phyloP scores from a whole-genome alignment of 2,113 vertebrate species.

The Callopanchax toddi region DNA sequence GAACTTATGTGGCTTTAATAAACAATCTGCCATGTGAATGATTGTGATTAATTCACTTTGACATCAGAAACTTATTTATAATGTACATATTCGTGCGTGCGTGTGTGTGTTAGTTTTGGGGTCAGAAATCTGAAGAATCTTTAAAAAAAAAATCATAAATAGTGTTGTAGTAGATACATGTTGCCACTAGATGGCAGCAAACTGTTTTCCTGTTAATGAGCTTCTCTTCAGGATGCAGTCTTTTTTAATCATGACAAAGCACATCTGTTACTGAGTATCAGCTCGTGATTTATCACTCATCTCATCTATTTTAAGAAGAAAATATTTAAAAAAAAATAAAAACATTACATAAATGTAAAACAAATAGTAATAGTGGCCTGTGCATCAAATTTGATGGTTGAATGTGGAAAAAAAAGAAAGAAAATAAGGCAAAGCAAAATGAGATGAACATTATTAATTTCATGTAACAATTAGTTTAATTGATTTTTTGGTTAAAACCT shows the following conservation, averaged over 20 bases:
- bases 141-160: no score
- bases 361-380: no score
- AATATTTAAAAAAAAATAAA: no score
- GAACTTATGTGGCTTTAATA: background rate
- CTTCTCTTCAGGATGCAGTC: background rate
- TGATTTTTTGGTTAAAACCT: no score
- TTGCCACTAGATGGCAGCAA: slow-evolving; percentile 57
- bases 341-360: no score
- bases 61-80: background rate
- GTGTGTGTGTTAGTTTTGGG: accelerated
- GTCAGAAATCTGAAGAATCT: background rate
- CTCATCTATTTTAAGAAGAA: no score
- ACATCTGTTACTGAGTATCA: background rate
- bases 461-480: no score
- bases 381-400: no score
- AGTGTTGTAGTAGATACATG: background rate
- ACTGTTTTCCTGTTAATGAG: slow-evolving; percentile 5
- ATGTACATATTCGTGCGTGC: background rate
- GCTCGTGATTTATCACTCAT: no score
- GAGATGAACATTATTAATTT: no score
- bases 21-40: background rate
- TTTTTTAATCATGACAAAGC: background rate
- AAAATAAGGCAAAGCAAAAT: no score
- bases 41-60: background rate
- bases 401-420: no score